Conservation (phyloP, 2,113 vertebrate species). For the Saguinus imperator region DNA sequence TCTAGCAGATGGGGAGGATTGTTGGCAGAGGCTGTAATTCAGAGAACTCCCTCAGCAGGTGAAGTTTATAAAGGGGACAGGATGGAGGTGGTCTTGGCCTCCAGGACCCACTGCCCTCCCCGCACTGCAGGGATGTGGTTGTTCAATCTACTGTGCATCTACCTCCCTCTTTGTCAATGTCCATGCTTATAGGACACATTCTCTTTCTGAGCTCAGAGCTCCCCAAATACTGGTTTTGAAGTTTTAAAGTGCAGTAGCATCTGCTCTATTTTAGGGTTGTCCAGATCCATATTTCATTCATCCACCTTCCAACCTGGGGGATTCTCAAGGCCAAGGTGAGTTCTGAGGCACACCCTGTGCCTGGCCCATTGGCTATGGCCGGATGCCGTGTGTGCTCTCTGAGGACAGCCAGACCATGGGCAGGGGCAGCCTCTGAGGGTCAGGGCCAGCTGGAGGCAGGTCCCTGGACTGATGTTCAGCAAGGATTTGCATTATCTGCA, state of each 20-base stretch:
- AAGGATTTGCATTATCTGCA: background rate
- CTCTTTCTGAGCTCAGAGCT: background rate
- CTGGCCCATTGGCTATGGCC: background rate
- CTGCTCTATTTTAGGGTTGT: background rate
- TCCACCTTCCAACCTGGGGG: background rate
- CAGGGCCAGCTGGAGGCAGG: background rate
- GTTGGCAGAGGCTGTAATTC: background rate
- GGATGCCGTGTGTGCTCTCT: background rate
- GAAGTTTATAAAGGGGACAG: background rate
- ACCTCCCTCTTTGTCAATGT: background rate
- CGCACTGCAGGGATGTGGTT: background rate
- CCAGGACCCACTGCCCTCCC: background rate
- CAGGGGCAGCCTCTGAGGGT: background rate
- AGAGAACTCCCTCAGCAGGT: background rate
- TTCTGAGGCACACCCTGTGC: no score
- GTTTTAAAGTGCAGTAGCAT: background rate
- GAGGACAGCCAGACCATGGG: background rate
- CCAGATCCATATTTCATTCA: background rate
- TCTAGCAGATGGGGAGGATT: accelerated
- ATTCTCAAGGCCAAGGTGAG: background rate
- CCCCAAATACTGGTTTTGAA: background rate
- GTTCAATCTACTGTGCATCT: no score
- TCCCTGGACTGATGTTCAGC: background rate
- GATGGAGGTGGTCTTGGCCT: background rate
- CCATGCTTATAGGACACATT: background rate